Evolutionary conservation across 2,888 invertebrate species (phyloP).

Genomic region (Platycheirus rosarum): DNA sequence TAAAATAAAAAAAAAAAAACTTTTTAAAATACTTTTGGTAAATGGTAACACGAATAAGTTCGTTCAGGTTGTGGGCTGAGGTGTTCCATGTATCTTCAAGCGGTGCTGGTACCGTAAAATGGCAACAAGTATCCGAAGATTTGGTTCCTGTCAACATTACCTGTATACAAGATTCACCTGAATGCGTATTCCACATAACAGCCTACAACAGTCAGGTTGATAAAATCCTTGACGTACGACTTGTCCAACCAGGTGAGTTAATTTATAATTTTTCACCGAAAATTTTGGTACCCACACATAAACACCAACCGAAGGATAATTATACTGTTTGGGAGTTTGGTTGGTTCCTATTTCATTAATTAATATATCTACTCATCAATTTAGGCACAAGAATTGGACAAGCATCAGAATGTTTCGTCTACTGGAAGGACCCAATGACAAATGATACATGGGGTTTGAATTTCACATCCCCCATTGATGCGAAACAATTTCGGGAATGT

Average conservation of each 20-base stretch:
- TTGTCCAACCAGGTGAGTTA: conserved; percentile 94
- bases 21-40: conserved; percentile 55
- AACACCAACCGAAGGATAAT: no score
- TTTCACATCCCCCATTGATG: conserved; percentile 98
- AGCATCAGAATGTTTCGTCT: conserved; percentile 99
- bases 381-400: conserved; percentile 97
- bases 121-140: conserved; percentile 99
- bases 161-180: conserved; percentile 97
- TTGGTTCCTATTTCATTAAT: background rate
- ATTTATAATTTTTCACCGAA: background rate
- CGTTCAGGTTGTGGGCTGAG: conserved; percentile 97
- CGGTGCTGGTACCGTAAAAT: conserved; percentile 95
- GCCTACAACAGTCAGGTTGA: conserved; percentile 99
- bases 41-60: conserved; percentile 79
- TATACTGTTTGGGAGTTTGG: background rate
- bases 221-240: conserved; percentile 98
- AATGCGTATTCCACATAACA: conserved; percentile 98
- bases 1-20: conserved; percentile 54
- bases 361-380: background rate
- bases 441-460: conserved; percentile 99
- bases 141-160: conserved; percentile 99
- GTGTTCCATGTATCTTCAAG: conserved; percentile 98
- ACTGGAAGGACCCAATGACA: conserved; percentile 98
- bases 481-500: conserved; percentile 97
- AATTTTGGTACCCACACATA: background rate